A percentile compares a stretch with the other conserved stretches of the same genome.
These are phyloP conservation scores for Gallinago media DNA, from an alignment of 2,113 vertebrate species.

Conservation along the genomic window DNA sequence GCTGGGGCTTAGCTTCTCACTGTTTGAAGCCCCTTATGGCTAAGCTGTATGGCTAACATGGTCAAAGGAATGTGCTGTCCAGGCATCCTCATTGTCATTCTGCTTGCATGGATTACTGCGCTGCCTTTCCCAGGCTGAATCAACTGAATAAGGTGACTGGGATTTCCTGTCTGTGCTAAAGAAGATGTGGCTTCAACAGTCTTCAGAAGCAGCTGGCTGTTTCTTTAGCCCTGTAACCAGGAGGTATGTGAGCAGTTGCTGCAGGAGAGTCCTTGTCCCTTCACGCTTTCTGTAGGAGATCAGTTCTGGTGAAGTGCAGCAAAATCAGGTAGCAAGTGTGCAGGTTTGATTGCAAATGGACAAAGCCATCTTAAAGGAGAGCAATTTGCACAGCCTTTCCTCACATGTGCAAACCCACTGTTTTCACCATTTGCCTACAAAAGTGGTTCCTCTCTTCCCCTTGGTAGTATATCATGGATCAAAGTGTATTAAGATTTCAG, in stretches of 20 bases:
- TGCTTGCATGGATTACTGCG: not conserved
- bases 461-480: not conserved
- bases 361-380: not conserved
- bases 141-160: not conserved
- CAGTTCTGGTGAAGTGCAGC: not conserved
- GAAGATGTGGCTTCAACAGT: not conserved
- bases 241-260: not conserved
- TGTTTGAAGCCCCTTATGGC: not conserved
- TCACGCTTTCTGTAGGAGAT: not conserved
- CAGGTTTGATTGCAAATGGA: fast-evolving
- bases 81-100: not conserved
- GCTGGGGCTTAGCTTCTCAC: not conserved
- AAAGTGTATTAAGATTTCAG: not conserved
- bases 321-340: fast-evolving
- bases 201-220: not conserved
- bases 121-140: not conserved
- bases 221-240: not conserved
- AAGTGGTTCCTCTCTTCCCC: not conserved
- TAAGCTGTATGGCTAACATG: not conserved
- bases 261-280: not conserved
- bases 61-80: not conserved
- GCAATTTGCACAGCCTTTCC: not conserved
- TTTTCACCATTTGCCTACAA: not conserved
- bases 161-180: not conserved
- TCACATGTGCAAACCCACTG: not conserved